A percentile compares a stretch with the other conserved stretches of the same genome.
phyloP scores from a whole-genome alignment of 2,888 invertebrate genomes.

The Bimastos eiseni region DNA sequence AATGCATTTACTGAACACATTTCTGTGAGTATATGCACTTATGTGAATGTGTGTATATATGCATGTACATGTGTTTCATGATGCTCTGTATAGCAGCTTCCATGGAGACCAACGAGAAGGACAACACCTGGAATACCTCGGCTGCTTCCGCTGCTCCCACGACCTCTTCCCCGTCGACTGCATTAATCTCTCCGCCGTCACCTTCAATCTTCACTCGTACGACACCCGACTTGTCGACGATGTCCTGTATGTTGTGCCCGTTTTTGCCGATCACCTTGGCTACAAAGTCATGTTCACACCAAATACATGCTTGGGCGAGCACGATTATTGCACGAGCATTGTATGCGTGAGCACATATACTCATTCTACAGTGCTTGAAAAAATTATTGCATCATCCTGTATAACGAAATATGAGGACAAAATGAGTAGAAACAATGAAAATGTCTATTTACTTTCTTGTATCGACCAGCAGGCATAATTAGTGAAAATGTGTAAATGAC shows the following conservation, averaged over 20 bases:
- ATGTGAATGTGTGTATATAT: too few relatives aligned
- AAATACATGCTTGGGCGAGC: background rate
- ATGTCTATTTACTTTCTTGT: too few relatives aligned
- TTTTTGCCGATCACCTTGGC: conserved; percentile 84
- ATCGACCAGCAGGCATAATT: too few relatives aligned
- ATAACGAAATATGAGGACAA: too few relatives aligned
- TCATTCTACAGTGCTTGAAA: background rate
- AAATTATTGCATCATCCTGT: too few relatives aligned
- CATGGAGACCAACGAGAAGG: background rate
- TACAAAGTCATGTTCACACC: conserved; percentile 43
- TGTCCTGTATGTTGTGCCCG: conserved; percentile 92
- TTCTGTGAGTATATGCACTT: too few relatives aligned
- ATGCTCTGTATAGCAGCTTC: too few relatives aligned
- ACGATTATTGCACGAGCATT: background rate
- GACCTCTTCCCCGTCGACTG: background rate
- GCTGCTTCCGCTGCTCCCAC: background rate
- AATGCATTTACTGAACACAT: too few relatives aligned
- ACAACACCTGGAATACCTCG: background rate
- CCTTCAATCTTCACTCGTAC: conserved; percentile 94
- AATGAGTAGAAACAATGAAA: too few relatives aligned
- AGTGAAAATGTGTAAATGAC: too few relatives aligned
- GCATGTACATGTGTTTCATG: background rate
- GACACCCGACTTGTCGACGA: conserved; percentile 98
- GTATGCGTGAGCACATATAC: background rate
- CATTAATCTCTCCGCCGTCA: conserved; percentile 67